Conservation (phyloP, 1,140 invertebrate species). For the Drosophila pseudoobscura region DNA sequence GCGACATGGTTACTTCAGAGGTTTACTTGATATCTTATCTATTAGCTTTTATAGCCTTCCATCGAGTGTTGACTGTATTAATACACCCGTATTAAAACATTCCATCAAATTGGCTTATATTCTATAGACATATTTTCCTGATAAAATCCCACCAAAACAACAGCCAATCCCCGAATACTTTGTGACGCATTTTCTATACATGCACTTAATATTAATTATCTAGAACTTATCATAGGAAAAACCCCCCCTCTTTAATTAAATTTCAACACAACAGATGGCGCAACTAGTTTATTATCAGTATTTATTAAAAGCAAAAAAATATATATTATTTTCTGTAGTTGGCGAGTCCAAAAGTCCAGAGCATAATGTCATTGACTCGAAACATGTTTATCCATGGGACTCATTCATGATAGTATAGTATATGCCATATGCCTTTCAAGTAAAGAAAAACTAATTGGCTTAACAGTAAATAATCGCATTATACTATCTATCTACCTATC, state of each 20-base stretch:
- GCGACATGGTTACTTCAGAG: no score
- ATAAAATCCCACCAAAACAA: slow-evolving; percentile 1
- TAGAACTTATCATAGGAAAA: slow-evolving; percentile 4
- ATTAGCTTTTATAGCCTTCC: no score
- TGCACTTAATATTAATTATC: neutral
- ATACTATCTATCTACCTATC: neutral
- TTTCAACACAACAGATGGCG: neutral
- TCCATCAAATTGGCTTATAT: neutral
- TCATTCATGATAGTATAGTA: slow-evolving; percentile 11
- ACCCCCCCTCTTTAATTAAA: neutral
- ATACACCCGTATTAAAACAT: no score
- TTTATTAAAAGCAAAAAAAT: no score
- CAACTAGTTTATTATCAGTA: slow-evolving; percentile 1
- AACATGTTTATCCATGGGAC: neutral
- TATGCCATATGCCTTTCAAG: slow-evolving; percentile 3
- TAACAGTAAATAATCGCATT: slow-evolving; percentile 64
- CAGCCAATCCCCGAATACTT: no score
- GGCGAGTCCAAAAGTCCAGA: slow-evolving; percentile 10
- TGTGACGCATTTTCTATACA: neutral
- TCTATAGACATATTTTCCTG: neutral
- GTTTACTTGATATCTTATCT: no score
- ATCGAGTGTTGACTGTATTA: no score
- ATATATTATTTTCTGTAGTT: neutral
- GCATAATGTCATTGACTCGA: slow-evolving; percentile 51
- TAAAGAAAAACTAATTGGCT: slow-evolving; percentile 52